These are phyloP conservation scores for Chelonia mydas DNA, from an alignment of 2,797 vertebrate species.

Conservation along the genomic window DNA sequence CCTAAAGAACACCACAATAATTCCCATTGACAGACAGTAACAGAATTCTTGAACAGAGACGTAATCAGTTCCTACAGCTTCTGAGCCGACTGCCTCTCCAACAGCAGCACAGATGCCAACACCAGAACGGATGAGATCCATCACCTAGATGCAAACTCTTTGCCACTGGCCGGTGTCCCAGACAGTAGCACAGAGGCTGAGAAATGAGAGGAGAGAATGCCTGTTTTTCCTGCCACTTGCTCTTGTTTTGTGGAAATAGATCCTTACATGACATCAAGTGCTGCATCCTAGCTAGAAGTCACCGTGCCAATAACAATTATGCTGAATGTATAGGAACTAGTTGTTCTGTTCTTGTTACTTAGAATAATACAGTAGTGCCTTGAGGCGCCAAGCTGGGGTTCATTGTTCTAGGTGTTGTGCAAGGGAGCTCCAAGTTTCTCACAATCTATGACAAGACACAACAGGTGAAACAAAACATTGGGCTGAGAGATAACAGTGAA, in stretches of 20 bases:
- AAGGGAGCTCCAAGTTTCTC: neutral
- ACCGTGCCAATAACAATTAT: fast-evolving
- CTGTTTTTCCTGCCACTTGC: neutral
- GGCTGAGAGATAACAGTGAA: neutral
- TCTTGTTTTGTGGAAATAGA: conserved; percentile 24
- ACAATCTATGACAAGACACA: neutral
- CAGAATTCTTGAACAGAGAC: conserved; percentile 27
- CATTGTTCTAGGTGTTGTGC: neutral
- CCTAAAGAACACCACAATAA: conserved; percentile 3
- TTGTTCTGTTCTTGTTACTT: neutral
- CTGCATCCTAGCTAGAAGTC: neutral
- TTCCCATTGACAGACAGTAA: conserved; percentile 32
- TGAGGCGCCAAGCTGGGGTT: neutral
- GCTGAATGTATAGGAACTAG: neutral
- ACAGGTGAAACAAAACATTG: neutral
- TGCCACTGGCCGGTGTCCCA: conserved; percentile 41
- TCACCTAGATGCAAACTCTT: conserved; percentile 23
- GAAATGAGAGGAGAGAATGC: neutral
- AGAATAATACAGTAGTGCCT: neutral
- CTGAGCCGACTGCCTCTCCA: neutral
- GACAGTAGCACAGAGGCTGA: neutral
- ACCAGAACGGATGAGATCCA: neutral
- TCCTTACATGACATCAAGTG: neutral
- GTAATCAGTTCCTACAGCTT: neutral
- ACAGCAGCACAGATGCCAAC: conserved; percentile 22